A percentile compares a stretch with the other conserved stretches of the same genome.
Evolutionary conservation across 2,888 invertebrate genomes (phyloP).

Genomic region (Diarsia dahlii): DNA sequence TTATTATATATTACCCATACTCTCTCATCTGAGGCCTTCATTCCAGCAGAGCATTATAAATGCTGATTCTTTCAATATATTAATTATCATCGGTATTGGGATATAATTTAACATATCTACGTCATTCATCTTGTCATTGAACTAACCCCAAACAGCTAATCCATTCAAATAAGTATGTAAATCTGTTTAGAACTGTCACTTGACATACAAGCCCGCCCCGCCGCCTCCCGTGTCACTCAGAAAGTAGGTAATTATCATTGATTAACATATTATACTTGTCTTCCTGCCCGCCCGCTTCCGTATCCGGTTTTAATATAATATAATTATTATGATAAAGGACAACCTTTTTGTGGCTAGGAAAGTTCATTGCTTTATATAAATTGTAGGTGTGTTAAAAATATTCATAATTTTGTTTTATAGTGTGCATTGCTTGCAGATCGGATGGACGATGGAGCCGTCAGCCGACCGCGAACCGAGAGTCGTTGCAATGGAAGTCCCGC

Average conservation of each 20-base stretch:
- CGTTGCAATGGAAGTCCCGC: no score
- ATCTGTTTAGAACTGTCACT: conserved; percentile 52
- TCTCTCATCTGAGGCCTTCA: no score
- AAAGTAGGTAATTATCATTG: conserved; percentile 58
- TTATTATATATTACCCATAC: no score
- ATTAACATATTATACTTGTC: conserved; percentile 64
- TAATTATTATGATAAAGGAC: conserved; percentile 67
- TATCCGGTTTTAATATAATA: conserved; percentile 70
- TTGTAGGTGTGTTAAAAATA: neutral
- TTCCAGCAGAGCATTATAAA: no score
- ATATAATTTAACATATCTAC: neutral
- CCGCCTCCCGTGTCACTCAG: conserved; percentile 58
- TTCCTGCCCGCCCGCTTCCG: conserved; percentile 71
- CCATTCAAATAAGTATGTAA: conserved; percentile 56
- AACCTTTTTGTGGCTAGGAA: conserved; percentile 51
- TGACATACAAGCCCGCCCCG: conserved; percentile 46
- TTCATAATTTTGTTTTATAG: no score
- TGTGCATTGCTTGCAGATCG: no score
- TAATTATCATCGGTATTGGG: neutral
- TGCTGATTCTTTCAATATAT: no score
- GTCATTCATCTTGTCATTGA: conserved; percentile 27
- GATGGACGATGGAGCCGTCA: no score
- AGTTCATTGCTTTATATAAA: conserved; percentile 52
- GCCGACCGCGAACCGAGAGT: no score
- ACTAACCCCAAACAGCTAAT: conserved; percentile 42